Evolutionary conservation across 2,113 vertebrate species (phyloP), one percentile per base, ranked within the genome.

Genomic region (Carettochelys insculpta): DNA sequence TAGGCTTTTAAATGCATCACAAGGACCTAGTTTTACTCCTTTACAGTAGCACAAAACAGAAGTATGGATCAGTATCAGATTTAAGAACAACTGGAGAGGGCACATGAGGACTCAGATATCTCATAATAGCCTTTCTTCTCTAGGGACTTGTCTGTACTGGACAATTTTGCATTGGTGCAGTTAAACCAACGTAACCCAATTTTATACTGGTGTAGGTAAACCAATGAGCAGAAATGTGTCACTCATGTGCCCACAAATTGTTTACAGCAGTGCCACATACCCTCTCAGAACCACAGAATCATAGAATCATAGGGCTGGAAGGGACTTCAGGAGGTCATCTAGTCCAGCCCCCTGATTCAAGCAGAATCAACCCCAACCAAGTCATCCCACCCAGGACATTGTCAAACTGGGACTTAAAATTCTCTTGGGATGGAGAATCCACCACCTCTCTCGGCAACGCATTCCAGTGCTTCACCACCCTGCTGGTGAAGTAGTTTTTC

Each of bases 21-120:
- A 77, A 86, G 61, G 38, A 83, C 73, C 92, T 78, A 54, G 61
- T 78, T 94, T 5, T 0, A 92, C 85, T 82, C 54, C 85, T 77
- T 89, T 38, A 87, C 87, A 92, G 93, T 85, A 92, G 87, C 87
- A 92, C 93, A 88, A 82, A 94, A 17, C 89, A 86, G 8, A 85
- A 82, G 48, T 94, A 88, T 95, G 95, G 94, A 90, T 94, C 83
- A 61, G 90, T 95, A 94, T 94, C 93, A 95, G 90, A 79, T 92
- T 93, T 88, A 92, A 90, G 77, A 71, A 93, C 54, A 85, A 73
- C 43, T 73, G 90, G 61, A 88, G 89, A 90, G 95, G 79, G 87
- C 85, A 50, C 76, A 27, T 0, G 1, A 73, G 94, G 92, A 92
- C 94, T 95, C 92, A 92, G 94, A 94, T 87, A 90, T 89, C 85